Evolutionary conservation across 30 jellyfish, hydroid and myxozoan species (phyloP), one percentile per base, ranked within the genome.

Genomic region (Hydra vulgaris): DNA sequence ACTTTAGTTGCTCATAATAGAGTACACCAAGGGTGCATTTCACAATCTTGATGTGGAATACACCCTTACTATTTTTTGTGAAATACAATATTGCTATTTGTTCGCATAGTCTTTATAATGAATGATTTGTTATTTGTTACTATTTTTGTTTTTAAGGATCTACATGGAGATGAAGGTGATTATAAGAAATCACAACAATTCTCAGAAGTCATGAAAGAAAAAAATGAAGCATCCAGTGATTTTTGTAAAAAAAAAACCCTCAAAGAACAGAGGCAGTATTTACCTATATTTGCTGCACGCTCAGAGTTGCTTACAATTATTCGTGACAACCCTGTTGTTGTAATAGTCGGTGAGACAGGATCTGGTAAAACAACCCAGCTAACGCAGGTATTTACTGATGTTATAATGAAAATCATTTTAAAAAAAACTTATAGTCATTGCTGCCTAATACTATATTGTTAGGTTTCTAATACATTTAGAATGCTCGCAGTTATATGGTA

Each of bases 261-360:
- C 66, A 79, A 78, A 69, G 96, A 93, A 74, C 99, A 93, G 77
- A 72, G 96, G 26, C 95, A 93, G 74, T 93, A 54, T 84, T 81
- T 87, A 15, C 99, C 99, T 22, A 87, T 93, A 16, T 93, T 82
- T 81, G 96, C 99, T 17, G 96, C 86, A 23, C 90, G 96, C n/a
- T 93, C 95, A 17, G 83, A 93, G 95, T 85, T 93, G 23, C 25
- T 93, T 84, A 81, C 85, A 15, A 88, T 93, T 23, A 86, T 93
- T 5, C 83, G 96, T 40, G 99, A 93, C 53, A 93, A 93, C 61
- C 78, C 80, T 74, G 95, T 93, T 19, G 95, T 88, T 24, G 87
- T 93, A 7, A 87, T 93, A 55, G 99, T 93, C 20, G 99, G 99
- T 25, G 99, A 93, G 79, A 93, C 99, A 40, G 99, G 99, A 27